Base-by-base conservation (phyloP, 2,113 vertebrate genomes). In the Sapajus apella region DNA sequence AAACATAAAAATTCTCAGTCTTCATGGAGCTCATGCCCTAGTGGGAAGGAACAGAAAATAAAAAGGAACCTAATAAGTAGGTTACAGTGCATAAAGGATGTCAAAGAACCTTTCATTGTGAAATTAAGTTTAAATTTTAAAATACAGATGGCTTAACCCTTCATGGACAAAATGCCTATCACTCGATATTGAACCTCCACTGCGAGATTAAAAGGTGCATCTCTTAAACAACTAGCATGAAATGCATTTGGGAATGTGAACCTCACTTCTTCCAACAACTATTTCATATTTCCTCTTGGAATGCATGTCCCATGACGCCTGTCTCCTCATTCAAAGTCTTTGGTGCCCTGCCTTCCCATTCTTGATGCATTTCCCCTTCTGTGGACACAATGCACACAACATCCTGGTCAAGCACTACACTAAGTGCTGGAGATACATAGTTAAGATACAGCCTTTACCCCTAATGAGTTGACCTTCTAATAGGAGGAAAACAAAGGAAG, bases 201-300 rank as follows among this genome's bases (percentile, higher is more conserved):
- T 50, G 21, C 80, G 27, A 90, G 45, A 94, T 40, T 95, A 58
- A 92, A 96, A 84, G 70, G 20, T 76, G 6, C 5, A 56, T 21
- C 37, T 56, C 45, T 87, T 72, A 91, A 47, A 47, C 0, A 50
- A 94, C 40, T 61, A 95, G 68, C n/a, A 91, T 76, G 52, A 97
- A 93, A 58, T 84, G 30, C 90, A 23, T 52, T 50, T 73, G 18
- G 30, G 43, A 91, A 82, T 45, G 88, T 80, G 79, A 94, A 93
- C 37, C 16, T 30, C 56, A 50, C 66, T 83, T 94, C 43, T 73
- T n/a, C 12, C 43, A 97, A 32, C 47, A 94, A 90, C 70, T 70
- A 89, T 50, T 94, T 93, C 20, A 12, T 11, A 37, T 80, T 94
- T 97, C 64, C 50, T 97, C 91, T 92, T 61, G 97, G 72, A 94